Evolutionary conservation across 2,113 vertebrate genomes (phyloP).

Genomic region (Odontesthes bonariensis): DNA sequence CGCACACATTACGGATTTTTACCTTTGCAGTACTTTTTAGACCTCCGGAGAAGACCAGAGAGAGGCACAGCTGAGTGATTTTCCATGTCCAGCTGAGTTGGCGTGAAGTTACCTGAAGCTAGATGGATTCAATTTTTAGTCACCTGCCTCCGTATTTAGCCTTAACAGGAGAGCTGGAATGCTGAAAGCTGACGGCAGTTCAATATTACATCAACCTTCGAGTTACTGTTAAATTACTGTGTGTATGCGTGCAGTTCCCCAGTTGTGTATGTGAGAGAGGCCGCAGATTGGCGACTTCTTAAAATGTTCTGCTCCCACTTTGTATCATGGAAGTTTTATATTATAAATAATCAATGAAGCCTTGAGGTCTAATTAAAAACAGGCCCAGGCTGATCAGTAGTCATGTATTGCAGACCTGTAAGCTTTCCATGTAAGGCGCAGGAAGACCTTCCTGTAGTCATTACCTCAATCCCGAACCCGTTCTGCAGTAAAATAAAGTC

Average conservation of each 20-base stretch:
- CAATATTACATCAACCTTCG: slow-evolving; percentile 43
- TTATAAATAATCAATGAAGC: neutral
- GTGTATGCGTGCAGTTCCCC: slow-evolving; percentile 2
- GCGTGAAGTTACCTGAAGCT: slow-evolving; percentile 52
- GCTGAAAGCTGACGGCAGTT: slow-evolving; percentile 48
- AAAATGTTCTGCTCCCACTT: neutral
- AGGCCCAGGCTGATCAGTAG: neutral
- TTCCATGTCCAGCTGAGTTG: slow-evolving; percentile 65
- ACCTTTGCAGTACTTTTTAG: slow-evolving; percentile 9
- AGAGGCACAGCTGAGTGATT: slow-evolving; percentile 58
- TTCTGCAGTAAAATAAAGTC: neutral
- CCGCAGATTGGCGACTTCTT: neutral
- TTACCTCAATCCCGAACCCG: neutral
- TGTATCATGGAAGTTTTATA: neutral
- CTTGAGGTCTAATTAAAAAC: neutral
- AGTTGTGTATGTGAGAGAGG: slow-evolving; percentile 13
- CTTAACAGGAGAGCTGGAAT: slow-evolving; percentile 23
- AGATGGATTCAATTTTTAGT: slow-evolving; percentile 51
- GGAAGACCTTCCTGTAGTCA: slow-evolving; percentile 15
- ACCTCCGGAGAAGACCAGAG: slow-evolving; percentile 41
- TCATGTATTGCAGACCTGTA: neutral
- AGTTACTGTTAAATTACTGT: slow-evolving; percentile 10
- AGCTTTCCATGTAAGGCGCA: slow-evolving; percentile 17
- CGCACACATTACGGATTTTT: neutral
- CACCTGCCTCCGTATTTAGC: slow-evolving; percentile 15